Percentiles rank a stretch among this genome's conserved stretches.
Conservation (phyloP, 35 echinoderm and acorn worm species). For the Holothuria glaberrima region DNA sequence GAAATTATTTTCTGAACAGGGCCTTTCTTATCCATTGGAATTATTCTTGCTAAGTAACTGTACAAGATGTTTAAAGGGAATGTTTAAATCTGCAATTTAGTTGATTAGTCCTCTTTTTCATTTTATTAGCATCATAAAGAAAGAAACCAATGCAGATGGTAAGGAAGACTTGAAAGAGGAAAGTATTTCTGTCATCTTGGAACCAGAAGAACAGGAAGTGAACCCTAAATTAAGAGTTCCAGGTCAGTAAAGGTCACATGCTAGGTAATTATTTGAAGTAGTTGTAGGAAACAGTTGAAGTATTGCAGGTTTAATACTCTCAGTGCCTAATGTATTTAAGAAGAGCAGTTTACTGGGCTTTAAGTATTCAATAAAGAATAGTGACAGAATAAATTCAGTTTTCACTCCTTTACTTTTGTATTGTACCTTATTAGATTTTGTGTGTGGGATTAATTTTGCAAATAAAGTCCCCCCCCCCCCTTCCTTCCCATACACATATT, state of each 20-base stretch:
- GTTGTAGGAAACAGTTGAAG: neutral
- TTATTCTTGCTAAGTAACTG: too few relatives aligned
- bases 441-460: too few relatives aligned
- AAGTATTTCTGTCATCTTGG: conserved; percentile 65
- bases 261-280: neutral
- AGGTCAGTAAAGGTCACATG: conserved; percentile 59
- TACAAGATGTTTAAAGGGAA: too few relatives aligned
- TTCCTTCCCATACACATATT: too few relatives aligned
- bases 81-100: too few relatives aligned
- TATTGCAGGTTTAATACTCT: neutral
- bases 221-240: conserved; percentile 83
- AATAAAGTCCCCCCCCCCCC: too few relatives aligned
- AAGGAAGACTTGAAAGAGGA: conserved; percentile 85
- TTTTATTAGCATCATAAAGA: conserved; percentile 79
- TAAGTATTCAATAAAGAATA: too few relatives aligned
- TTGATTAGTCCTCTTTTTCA: neutral
- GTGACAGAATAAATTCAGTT: too few relatives aligned
- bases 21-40: too few relatives aligned
- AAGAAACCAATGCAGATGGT: conserved; percentile 81
- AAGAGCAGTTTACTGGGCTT: neutral
- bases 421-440: neutral
- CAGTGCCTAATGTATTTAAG: too few relatives aligned
- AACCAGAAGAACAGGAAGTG: conserved; percentile 66
- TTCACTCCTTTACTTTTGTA: too few relatives aligned
- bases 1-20: too few relatives aligned